Evolutionary conservation across 2,888 invertebrate genomes (phyloP).

Genomic region (Graphium colonna): DNA sequence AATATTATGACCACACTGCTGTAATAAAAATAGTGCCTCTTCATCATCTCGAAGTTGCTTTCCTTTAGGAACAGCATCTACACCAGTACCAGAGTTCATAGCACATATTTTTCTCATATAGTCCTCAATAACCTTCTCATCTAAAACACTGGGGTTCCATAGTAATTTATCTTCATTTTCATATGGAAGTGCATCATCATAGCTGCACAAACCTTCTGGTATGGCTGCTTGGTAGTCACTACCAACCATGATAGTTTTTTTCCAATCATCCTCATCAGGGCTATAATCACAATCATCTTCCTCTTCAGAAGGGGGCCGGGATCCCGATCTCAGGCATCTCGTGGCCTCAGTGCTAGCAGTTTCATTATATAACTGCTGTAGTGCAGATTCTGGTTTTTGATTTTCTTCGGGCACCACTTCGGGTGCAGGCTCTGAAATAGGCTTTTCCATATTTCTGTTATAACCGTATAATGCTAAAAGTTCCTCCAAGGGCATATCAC

Average conservation of each 20-base stretch:
- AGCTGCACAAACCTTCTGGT: slow-evolving; percentile 93
- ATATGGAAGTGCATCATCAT: slow-evolving; percentile 96
- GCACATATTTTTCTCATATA: slow-evolving; percentile 84
- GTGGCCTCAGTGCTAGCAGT: slow-evolving; percentile 66
- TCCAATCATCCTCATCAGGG: slow-evolving; percentile 93
- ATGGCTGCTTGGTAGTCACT: slow-evolving; percentile 95
- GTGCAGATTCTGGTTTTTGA: slow-evolving; percentile 71
- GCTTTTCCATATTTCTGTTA: slow-evolving; percentile 72
- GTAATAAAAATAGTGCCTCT: slow-evolving; percentile 92
- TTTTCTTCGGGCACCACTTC: slow-evolving; percentile 60
- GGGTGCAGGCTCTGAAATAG: slow-evolving; percentile 49
- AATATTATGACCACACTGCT: slow-evolving; percentile 97
- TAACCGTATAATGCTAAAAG: slow-evolving; percentile 94
- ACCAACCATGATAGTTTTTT: slow-evolving; percentile 97
- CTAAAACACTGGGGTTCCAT: slow-evolving; percentile 92
- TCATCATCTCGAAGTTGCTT: slow-evolving; percentile 92
- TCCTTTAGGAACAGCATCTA: slow-evolving; percentile 83
- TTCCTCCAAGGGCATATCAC: slow-evolving; percentile 97
- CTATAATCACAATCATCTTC: slow-evolving; percentile 91
- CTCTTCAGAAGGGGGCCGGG: slow-evolving; percentile 88
- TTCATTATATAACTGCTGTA: slow-evolving; percentile 67
- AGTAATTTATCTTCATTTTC: slow-evolving; percentile 97
- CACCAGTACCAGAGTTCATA: slow-evolving; percentile 64
- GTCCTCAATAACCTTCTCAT: slow-evolving; percentile 86
- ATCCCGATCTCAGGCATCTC: slow-evolving; percentile 79